Percentiles rank a stretch among this genome's conserved stretches.
These are phyloP conservation scores for Tetraneura akinire DNA, from an alignment of 1,140 invertebrate genomes.

Conservation along the genomic window DNA sequence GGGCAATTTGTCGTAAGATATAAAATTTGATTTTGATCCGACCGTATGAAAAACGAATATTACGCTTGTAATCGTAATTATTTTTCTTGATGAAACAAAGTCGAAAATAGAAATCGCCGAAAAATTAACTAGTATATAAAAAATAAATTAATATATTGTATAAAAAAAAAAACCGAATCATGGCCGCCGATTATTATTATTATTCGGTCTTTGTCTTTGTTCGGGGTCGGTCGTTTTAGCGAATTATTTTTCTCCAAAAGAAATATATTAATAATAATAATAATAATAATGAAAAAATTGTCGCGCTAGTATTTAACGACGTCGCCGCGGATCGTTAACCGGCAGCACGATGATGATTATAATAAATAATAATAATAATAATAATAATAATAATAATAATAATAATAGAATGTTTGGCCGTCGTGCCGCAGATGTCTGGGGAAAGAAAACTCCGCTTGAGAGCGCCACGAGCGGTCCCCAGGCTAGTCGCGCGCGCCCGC, in stretches of 20 bases:
- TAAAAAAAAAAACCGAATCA: neutral
- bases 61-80: too few relatives aligned
- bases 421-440: neutral
- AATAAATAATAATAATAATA: slow-evolving; percentile 7
- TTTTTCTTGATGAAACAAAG: too few relatives aligned
- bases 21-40: too few relatives aligned
- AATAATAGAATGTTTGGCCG: neutral
- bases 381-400: neutral
- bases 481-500: neutral
- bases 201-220: neutral
- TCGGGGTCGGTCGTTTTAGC: neutral
- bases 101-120: too few relatives aligned
- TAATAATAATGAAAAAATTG: neutral
- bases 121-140: too few relatives aligned
- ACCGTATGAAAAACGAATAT: too few relatives aligned
- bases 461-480: neutral
- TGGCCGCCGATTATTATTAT: too few relatives aligned
- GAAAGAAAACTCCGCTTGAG: neutral
- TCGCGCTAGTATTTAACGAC: neutral
- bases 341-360: neutral
- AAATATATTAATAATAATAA: too few relatives aligned
- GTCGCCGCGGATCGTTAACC: neutral
- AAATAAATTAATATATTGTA: too few relatives aligned
- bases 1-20: too few relatives aligned
- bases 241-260: neutral